Evolutionary conservation across 2,113 vertebrate species (phyloP), one percentile per base, ranked within the genome.

Genomic region (Morone chrysops): DNA sequence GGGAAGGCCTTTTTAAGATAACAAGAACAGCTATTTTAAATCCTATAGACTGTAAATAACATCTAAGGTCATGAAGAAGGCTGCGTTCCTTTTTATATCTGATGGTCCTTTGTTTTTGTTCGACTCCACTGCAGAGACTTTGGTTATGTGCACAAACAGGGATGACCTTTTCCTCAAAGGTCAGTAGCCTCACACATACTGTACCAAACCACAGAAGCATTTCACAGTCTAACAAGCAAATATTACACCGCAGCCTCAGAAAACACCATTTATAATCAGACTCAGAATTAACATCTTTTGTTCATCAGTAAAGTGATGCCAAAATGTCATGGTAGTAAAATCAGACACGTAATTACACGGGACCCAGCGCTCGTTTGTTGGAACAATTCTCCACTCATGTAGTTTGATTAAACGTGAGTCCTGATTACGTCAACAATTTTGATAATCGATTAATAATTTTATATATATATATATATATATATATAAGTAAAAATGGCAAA

Each of bases 121-220:
- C 14, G n/a, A 74, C 71, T 77, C 22, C 40, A 5, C 78, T 53
- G 65, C 81, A 67, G 83, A 81, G 81, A 65, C 72, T 81, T 57
- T 43, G 83, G 14, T 40, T 38, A 51, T 18, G 51, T 38, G 79
- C 60, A 81, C 87, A 89, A 89, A 87, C 77, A 89, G 56, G 41
- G 18, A 13, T 41, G 63, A 85, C 90, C 76, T 89, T 89, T 87
- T 56, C 36, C 40, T 67, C 70, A 89, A 91, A 89, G 87, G 90
- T 87, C 86, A 73, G 75, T 43, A 20, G 83, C 74, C 41, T 75
- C 84, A 78, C 72, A 85, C 82, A 43, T 12, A 77, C 47, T 51
- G 68, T 50, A 82, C 10, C 38, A 17, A 78, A 75, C 14, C 80
- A 74, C 75, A 20, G 73, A 63, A 45, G 67, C 59, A 77, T 56